Percentiles rank a stretch among this genome's conserved stretches.
Evolutionary conservation across 2,888 invertebrate genomes (phyloP).

Genomic region (Drosophila rubida): DNA sequence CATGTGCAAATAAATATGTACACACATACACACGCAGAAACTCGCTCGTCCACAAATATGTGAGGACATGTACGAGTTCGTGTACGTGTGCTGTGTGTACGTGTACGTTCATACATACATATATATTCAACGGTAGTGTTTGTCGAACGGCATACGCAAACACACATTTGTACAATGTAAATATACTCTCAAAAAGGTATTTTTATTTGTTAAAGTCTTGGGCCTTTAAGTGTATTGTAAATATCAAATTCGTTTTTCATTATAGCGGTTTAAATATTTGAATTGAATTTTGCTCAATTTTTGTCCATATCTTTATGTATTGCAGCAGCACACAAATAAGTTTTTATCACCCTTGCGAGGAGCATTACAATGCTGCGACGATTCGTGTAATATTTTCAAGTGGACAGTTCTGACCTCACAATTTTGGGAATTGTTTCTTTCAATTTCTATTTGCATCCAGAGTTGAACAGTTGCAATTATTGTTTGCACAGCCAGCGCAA

Average conservation of each 20-base stretch:
- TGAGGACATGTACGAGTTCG: neutral
- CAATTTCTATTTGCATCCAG: neutral
- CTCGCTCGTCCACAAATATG: neutral
- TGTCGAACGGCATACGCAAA: constrained; percentile 47
- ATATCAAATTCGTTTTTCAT: constrained; percentile 76
- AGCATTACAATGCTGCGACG: constrained; percentile 2
- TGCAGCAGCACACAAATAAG: neutral
- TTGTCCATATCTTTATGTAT: constrained; percentile 8
- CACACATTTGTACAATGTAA: constrained; percentile 60
- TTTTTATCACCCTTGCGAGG: constrained; percentile 10
- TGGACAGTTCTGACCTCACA: constrained; percentile 6
- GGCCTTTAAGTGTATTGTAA: constrained; percentile 83
- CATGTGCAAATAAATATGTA: constrained; percentile 25
- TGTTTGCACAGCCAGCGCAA: neutral
- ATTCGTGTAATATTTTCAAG: constrained; percentile 12
- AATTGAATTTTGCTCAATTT: constrained; percentile 43
- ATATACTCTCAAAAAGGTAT: constrained; percentile 74
- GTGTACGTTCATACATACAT: neutral
- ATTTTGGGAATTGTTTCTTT: neutral
- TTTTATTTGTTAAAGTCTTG: constrained; percentile 84
- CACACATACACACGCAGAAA: neutral
- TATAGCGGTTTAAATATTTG: constrained; percentile 59
- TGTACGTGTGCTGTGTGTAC: neutral
- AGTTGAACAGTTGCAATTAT: constrained; percentile 5
- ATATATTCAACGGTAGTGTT: constrained; percentile 53